Conservation (phyloP, 2,888 invertebrate genomes). For the Tuta absoluta region DNA sequence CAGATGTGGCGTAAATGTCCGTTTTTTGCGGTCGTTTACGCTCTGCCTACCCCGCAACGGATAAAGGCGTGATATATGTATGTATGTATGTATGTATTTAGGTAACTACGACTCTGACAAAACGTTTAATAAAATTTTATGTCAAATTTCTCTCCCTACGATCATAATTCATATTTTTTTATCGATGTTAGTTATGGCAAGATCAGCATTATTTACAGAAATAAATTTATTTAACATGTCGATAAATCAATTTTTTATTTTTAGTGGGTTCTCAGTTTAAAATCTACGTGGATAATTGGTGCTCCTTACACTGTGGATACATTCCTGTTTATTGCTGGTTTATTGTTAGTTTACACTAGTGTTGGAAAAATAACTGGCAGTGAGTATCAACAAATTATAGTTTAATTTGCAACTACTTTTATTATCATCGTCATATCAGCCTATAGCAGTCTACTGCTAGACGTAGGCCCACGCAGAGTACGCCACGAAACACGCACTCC, state of each 20-base stretch:
- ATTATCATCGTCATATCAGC: not conserved
- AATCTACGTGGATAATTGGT: slow-evolving; percentile 50
- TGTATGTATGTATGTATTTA: too few species aligned
- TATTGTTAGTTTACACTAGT: slow-evolving; percentile 42
- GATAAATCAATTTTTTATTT: slow-evolving; percentile 36
- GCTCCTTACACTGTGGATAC: slow-evolving; percentile 79
- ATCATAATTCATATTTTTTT: too few species aligned
- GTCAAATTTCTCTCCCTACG: slow-evolving; percentile 9
- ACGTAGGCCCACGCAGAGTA: too few species aligned
- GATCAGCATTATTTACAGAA: too few species aligned
- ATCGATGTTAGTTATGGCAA: too few species aligned
- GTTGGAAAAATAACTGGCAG: slow-evolving; percentile 39
- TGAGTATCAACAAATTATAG: slow-evolving; percentile 30
- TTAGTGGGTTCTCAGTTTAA: slow-evolving; percentile 42
- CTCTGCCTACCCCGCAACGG: too few species aligned
- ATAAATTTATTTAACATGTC: too few species aligned
- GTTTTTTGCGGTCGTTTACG: too few species aligned
- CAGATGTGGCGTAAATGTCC: too few species aligned
- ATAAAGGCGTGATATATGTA: too few species aligned
- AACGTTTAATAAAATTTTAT: not conserved
- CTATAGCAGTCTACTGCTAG: slow-evolving; percentile 1
- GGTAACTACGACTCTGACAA: too few species aligned
- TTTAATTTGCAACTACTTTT: not conserved
- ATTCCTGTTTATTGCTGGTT: slow-evolving; percentile 65
- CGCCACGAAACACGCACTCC: too few species aligned